Evolutionary conservation across 2,113 vertebrate genomes (phyloP).

Genomic region (Caloenas nicobarica): DNA sequence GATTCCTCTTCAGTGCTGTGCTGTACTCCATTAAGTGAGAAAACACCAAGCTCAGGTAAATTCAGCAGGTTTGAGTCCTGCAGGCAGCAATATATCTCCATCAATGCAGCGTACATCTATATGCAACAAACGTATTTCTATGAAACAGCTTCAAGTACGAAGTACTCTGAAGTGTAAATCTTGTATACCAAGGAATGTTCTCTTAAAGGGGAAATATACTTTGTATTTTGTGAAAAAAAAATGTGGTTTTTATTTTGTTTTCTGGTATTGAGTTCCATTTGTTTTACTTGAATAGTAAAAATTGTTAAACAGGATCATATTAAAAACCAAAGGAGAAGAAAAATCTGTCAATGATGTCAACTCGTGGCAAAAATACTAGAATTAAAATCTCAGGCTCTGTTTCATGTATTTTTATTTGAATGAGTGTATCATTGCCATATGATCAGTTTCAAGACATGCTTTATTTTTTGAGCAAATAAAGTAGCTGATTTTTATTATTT

Average conservation of each 20-base stretch:
- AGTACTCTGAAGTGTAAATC: background rate
- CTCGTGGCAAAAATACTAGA: conserved; percentile 23
- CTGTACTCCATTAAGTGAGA: conserved; percentile 24
- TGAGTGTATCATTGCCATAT: conserved; percentile 8
- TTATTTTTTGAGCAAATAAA: conserved; percentile 47
- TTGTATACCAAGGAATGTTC: background rate
- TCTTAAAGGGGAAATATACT: background rate
- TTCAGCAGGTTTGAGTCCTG: conserved; percentile 64
- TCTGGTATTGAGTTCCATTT: conserved; percentile 27
- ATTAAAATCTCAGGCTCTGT: conserved; percentile 62
- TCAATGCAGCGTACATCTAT: conserved; percentile 37
- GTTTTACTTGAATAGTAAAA: conserved; percentile 60
- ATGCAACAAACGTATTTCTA: conserved; percentile 38
- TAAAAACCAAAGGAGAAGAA: conserved; percentile 62
- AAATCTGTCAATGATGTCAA: background rate
- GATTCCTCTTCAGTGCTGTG: conserved; percentile 27
- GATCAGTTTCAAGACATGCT: background rate
- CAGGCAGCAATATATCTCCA: conserved; percentile 63
- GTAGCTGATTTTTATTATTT: background rate
- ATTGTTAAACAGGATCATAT: background rate
- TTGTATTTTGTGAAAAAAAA: background rate
- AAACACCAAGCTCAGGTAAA: conserved; percentile 72
- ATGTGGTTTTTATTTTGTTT: conserved; percentile 34
- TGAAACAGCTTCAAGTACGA: conserved; percentile 10
- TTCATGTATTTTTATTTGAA: conserved; percentile 53